phyloP scores from a whole-genome alignment of 2,113 vertebrate species.

The Hippocampus comes region DNA sequence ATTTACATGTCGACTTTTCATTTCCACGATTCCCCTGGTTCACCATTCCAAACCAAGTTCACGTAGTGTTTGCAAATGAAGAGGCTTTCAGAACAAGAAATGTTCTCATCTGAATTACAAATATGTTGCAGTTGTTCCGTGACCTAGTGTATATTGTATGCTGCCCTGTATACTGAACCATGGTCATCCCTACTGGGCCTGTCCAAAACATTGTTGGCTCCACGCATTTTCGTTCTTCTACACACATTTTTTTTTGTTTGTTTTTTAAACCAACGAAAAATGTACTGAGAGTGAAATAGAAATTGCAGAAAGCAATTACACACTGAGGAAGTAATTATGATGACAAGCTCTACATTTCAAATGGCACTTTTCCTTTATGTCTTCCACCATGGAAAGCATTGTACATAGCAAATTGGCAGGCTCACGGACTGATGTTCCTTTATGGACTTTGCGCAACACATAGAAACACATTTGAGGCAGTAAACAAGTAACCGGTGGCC shows the following conservation, averaged over 20 bases:
- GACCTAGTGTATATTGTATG: slow-evolving; percentile 14
- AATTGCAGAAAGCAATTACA: slow-evolving; percentile 53
- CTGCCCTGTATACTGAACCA: slow-evolving; percentile 15
- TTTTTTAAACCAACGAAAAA: slow-evolving; percentile 62
- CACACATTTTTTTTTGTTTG: slow-evolving; percentile 14
- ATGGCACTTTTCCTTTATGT: slow-evolving; percentile 27
- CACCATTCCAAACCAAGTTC: slow-evolving; percentile 33
- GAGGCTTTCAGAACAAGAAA: slow-evolving; percentile 26
- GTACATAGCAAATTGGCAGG: slow-evolving; percentile 20
- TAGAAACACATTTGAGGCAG: slow-evolving; percentile 22
- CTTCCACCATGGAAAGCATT: slow-evolving; percentile 20
- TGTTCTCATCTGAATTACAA: slow-evolving; percentile 42
- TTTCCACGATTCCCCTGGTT: slow-evolving; percentile 63
- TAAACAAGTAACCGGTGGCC: slow-evolving; percentile 20
- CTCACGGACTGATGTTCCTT: slow-evolving; percentile 12
- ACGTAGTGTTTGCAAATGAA: slow-evolving; percentile 38
- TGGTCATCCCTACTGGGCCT: slow-evolving; percentile 7
- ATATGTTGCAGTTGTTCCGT: slow-evolving; percentile 26
- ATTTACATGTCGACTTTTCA: slow-evolving; percentile 61
- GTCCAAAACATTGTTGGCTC: slow-evolving; percentile 28
- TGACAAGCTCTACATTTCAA: slow-evolving; percentile 28
- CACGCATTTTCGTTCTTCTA: background rate
- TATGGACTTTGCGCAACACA: slow-evolving; percentile 8
- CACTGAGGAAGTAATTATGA: slow-evolving; percentile 38
- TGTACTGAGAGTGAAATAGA: slow-evolving; percentile 30